Evolutionary conservation across 2,113 vertebrate genomes (phyloP).

Genomic region (Silurus glanis): DNA sequence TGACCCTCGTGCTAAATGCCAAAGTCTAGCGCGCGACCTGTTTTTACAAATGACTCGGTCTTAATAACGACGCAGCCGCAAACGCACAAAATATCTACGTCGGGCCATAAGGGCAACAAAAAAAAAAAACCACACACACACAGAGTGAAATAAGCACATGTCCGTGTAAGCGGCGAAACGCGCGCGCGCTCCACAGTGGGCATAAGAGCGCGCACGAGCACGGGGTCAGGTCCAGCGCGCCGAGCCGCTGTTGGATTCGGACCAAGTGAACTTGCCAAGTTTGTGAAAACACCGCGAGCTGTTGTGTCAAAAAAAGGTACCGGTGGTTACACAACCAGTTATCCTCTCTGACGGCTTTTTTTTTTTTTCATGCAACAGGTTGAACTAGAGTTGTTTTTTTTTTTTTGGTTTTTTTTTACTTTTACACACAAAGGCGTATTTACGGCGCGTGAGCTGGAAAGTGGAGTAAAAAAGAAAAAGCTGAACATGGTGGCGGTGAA

Average conservation of each 20-base stretch:
- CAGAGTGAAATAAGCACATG: not conserved
- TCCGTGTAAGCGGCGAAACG: not conserved
- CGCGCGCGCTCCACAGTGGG: not conserved
- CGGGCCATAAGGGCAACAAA: too few species aligned
- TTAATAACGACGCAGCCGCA: not conserved
- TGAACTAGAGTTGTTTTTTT: not conserved
- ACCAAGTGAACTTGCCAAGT: not conserved
- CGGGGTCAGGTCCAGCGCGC: not conserved
- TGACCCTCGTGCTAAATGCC: slow-evolving; percentile 66
- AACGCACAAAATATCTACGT: not conserved
- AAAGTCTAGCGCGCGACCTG: slow-evolving; percentile 49
- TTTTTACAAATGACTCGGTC: slow-evolving; percentile 1
- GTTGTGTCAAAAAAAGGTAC: not conserved
- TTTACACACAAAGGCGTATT: not conserved
- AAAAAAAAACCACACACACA: not conserved
- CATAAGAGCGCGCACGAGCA: not conserved
- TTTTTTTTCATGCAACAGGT: slow-evolving; percentile 5
- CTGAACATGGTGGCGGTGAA: not conserved
- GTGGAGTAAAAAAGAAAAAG: not conserved
- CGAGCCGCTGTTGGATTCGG: not conserved
- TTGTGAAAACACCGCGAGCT: not conserved
- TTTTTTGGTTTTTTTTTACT: too few species aligned
- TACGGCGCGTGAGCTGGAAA: not conserved
- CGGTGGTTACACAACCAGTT: not conserved
- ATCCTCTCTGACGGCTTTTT: not conserved